Conservation (phyloP, 2,113 vertebrate species). For the Dicentrarchus labrax region DNA sequence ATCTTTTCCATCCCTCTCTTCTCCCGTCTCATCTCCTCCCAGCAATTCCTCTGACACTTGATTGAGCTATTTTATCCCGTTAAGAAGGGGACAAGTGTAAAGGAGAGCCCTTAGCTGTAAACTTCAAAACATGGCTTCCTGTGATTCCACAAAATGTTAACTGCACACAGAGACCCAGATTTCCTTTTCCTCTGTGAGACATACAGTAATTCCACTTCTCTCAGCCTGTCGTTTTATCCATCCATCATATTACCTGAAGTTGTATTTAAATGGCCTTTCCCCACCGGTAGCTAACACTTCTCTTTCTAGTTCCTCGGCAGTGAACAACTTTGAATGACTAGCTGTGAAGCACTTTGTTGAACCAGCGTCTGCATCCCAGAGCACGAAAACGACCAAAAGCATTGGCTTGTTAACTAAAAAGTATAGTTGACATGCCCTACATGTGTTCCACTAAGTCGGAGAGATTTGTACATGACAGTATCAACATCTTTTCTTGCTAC, state of each 20-base stretch:
- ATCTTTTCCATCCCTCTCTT: constrained; percentile 47
- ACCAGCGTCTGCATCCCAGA: background rate
- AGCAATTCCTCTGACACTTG: constrained; percentile 66
- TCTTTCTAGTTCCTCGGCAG: background rate
- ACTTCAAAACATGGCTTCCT: constrained; percentile 62
- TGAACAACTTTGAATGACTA: constrained; percentile 2
- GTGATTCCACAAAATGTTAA: constrained; percentile 38
- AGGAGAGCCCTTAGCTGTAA: constrained; percentile 53
- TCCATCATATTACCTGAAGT: background rate
- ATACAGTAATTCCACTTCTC: constrained; percentile 18
- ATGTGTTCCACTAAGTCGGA: constrained; percentile 4
- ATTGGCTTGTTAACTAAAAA: constrained; percentile 5
- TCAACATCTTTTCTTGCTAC: constrained; percentile 6
- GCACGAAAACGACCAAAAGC: background rate
- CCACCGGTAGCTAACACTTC: background rate
- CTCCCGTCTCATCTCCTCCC: constrained; percentile 34
- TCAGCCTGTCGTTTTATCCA: constrained; percentile 36
- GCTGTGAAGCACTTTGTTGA: constrained; percentile 13
- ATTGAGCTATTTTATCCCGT: constrained; percentile 71
- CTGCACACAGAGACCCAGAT: constrained; percentile 24
- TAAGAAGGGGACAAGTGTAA: constrained; percentile 66
- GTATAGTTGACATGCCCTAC: background rate
- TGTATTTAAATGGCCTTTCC: constrained; percentile 25
- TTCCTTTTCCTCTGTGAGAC: constrained; percentile 11
- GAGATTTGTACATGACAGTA: background rate